Evolutionary conservation across 2,113 vertebrate genomes (phyloP), one percentile per base, ranked within the genome.

Genomic region (Syrmaticus mikado): DNA sequence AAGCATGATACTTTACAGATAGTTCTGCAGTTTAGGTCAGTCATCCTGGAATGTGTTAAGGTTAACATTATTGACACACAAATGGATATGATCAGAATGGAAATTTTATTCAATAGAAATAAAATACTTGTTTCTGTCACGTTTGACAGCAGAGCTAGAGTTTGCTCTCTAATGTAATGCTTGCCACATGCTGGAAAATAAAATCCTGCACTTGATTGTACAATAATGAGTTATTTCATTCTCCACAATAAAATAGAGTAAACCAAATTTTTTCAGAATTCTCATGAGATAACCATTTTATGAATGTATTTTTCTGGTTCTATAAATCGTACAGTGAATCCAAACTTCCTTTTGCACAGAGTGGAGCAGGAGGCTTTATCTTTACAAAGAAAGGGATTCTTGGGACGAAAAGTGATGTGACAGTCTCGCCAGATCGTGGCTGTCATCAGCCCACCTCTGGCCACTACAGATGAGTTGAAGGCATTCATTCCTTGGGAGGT

Each of bases 61-160:
- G 52, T 88, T 85, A 95, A 89, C 0, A 0, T 87, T 93, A 94
- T 82, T 90, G 93, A 97, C 90, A 77, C 62, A 85, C 83, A 88
- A 89, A 79, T 93, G 92, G 81, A 84, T 76, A 34, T 86, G 92
- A 91, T 90, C 92, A 96, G 89, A 90, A 94, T 32, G 61, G 80
- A 79, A 81, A 78, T 92, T 93, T 81, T 95, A 84, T 84, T 94
- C 57, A 89, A 4, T 95, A 85, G 57, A 43, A 91, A 62, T 93
- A 94, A 96, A 96, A 96, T 97, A 96, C 92, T 97, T 96, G 95
- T 96, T 97, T 97, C 83, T 96, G 95, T 97, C 94, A 85, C 78
- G 67, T 95, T 92, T 97, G 96, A 90, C 90, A 84, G 70, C 71
- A 75, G 48, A 94, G 84, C 84, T 94, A 94, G 85, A 94, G 89